Evolutionary conservation across 2,113 vertebrate species (phyloP), one percentile per base, ranked within the genome.

Genomic region (Vidua macroura): DNA sequence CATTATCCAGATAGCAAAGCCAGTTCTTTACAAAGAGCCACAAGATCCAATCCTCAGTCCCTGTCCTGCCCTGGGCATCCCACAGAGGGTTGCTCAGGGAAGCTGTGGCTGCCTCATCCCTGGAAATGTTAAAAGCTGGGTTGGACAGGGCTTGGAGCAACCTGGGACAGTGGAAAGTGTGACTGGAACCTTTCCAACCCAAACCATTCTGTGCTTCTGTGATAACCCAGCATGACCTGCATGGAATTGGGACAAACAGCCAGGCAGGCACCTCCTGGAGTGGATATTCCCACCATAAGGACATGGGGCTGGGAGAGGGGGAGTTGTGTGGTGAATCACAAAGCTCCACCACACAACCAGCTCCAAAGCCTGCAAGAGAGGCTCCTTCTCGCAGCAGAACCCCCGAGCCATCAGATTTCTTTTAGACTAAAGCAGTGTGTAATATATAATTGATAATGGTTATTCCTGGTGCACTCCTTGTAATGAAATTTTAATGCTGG

Each of bases 361-460:
- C 83, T 77, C 64, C 59, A 80, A 43, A 33, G 49, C 49, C 67
- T 89, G 73, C 68, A 22, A 41, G 88, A 48, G 63, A 92, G 76
- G 15, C 41, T 88, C 68, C 55, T 72, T 27, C 90, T 77, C 9
- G 0, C 67, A 88, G 80, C 83, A 91, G 86, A 93, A 49, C 24
- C 86, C 83, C 63, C 1, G 1, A 90, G 86, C 86, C 78, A 70
- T 89, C 79, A n/a, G 63, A 39, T 86, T 90, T 86, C 91, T 60
- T 89, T 86, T 39, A 52, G 77, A 84, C 84, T 74, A 58, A 74
- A 93, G 92, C 88, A 52, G 68, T 0, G 2, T 51, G 82, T 94
- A 53, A 94, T 95, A 91, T 85, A 95, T 96, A 96, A 95, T 95
- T 94, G 85, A 93, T 96, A 85, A 49, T 58, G 53, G 90, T 84